Base-by-base conservation (phyloP, 2,888 invertebrate species). In the Nomada flava region DNA sequence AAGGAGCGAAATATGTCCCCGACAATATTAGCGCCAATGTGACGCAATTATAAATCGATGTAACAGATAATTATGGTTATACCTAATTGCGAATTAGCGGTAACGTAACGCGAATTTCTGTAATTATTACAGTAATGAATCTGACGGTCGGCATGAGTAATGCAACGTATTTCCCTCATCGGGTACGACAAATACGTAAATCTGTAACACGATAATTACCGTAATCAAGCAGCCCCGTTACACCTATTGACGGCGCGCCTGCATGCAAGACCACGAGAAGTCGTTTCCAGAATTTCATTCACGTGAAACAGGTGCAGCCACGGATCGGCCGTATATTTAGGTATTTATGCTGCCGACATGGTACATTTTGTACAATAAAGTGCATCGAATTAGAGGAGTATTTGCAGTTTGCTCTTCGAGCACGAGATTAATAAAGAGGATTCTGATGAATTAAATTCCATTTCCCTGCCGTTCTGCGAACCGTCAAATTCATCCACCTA, bases 91-190 rank as follows among this genome's bases (percentile, higher is more conserved):
- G 79, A 79, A 87, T 87, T 79, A 79, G 79, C 68, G 80, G 76
- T 71, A 76, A 77, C 76, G 77, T 79, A 87, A 82, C 77, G 85
- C 67, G 82, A 76, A 74, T 87, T 82, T 79, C 74, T 76, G 84
- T 87, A 86, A 86, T 86, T 87, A 87, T 72, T 76, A 74, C 72
- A 82, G 79, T 75, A 84, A 86, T 87, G 82, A 86, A 86, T 87
- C 79, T 76, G 74, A 76, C 63, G 74, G 79, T 57, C 82, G 74
- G 76, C 82, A 70, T 82, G 85, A 82, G 79, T 78, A 77, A 86
- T 82, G 84, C 68, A 75, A 70, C 82, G 85, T 79, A 87, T 87
- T 84, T 84, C 82, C 77, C 67, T 63, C 71, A 75, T 59, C 64
- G 47, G 76, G 74, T 76, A 76, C 82, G 87, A 87, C 76, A 85